phyloP scores from a whole-genome alignment of 2,888 invertebrate genomes.

The Aphrophora alni region DNA sequence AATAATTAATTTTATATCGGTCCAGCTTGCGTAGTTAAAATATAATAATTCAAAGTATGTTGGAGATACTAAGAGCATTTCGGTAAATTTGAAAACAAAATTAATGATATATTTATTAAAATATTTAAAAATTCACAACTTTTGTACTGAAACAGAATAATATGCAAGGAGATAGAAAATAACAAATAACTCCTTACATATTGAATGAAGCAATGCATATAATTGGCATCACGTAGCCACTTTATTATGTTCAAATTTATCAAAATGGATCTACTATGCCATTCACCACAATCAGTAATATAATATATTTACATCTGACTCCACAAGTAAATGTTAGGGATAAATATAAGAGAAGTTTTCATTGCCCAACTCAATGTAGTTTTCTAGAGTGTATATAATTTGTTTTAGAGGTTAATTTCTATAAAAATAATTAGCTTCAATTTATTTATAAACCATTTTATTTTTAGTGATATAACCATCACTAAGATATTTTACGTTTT shows the following conservation, averaged over 20 bases:
- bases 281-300: background rate
- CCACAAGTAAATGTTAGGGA: background rate
- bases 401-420: background rate
- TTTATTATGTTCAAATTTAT: background rate
- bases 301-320: background rate
- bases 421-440: background rate
- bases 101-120: background rate
- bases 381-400: background rate
- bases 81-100: background rate
- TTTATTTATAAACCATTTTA: background rate
- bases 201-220: background rate
- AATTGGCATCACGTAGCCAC: background rate
- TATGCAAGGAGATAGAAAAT: background rate
- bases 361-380: background rate
- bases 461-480: background rate
- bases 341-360: background rate
- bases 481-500: background rate
- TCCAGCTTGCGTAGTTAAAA: background rate
- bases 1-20: background rate
- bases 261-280: background rate
- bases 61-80: background rate
- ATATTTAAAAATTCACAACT: background rate
- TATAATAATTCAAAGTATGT: background rate
- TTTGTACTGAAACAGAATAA: slow-evolving; percentile 4
- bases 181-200: background rate